A percentile compares a stretch with the other conserved stretches of the same genome.
These are phyloP conservation scores for Pseudopodoces humilis DNA, from an alignment of 2,113 vertebrate species.

Conservation along the genomic window DNA sequence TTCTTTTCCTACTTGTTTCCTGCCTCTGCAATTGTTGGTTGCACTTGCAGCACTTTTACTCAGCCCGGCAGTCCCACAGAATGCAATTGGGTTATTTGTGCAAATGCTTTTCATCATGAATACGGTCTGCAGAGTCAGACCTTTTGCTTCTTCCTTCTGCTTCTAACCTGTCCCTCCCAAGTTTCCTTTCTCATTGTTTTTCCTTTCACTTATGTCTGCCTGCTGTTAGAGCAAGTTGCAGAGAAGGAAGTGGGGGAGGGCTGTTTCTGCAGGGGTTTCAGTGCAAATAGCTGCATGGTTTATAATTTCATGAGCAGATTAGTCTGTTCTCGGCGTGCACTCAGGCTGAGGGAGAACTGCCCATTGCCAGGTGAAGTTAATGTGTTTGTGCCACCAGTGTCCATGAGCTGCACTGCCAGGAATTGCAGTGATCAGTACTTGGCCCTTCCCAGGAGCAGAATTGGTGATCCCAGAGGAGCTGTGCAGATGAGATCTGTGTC, in stretches of 20 bases:
- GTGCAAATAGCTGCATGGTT: not conserved
- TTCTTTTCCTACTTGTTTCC: constrained; percentile 64
- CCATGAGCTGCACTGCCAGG: not conserved
- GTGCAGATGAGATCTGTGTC: not conserved
- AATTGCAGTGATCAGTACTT: not conserved
- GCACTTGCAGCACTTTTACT: constrained; percentile 36
- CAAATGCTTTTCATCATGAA: constrained; percentile 30
- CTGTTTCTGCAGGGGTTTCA: constrained; percentile 19
- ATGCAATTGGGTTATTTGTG: constrained; percentile 38
- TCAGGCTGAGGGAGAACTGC: not conserved
- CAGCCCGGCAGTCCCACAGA: not conserved
- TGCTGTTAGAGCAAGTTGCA: constrained; percentile 8
- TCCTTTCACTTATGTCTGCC: constrained; percentile 63
- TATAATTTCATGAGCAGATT: constrained; percentile 39
- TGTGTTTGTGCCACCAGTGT: not conserved
- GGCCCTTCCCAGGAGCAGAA: not conserved
- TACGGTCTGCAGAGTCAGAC: constrained; percentile 41
- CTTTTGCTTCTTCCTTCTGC: constrained; percentile 67
- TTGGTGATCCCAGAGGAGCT: not conserved
- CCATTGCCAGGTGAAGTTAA: not conserved
- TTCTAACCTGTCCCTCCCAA: constrained; percentile 64
- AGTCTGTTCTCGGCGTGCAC: not conserved
- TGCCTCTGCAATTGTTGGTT: constrained; percentile 46
- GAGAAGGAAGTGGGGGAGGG: constrained; percentile 61
- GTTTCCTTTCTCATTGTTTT: constrained; percentile 67